Percentiles rank a stretch among this genome's conserved stretches.
These are phyloP conservation scores for Sapayoa aenigma DNA, from an alignment of 2,113 vertebrate genomes.

Conservation along the genomic window DNA sequence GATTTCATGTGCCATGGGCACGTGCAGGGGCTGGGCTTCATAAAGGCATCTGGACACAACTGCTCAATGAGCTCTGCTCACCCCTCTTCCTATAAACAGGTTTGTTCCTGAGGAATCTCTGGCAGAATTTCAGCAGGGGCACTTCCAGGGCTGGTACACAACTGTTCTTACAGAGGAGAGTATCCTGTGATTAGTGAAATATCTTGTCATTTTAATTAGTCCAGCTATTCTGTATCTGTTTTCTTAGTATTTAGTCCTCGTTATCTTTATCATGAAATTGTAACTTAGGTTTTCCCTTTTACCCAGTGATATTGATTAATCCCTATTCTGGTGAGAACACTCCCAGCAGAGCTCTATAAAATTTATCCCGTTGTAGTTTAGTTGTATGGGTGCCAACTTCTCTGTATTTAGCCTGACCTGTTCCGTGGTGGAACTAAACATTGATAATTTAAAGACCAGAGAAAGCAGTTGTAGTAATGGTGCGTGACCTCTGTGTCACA, in stretches of 20 bases:
- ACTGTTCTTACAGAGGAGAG: background rate
- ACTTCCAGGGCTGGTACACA: background rate
- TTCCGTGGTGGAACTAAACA: background rate
- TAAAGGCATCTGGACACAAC: too few relatives aligned
- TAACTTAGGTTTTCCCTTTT: background rate
- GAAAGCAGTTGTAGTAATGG: background rate
- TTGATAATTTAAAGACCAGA: background rate
- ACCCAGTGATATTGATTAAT: background rate
- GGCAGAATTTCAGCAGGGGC: background rate
- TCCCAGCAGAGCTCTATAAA: background rate
- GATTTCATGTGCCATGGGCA: background rate
- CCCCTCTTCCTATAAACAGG: accelerated
- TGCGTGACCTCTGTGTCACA: background rate
- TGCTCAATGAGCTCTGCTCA: too few relatives aligned
- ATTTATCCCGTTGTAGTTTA: background rate
- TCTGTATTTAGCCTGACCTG: background rate
- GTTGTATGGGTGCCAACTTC: background rate
- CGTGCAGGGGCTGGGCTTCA: too few relatives aligned
- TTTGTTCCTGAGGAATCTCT: background rate
- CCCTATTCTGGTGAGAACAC: background rate
- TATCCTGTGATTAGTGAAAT: background rate
- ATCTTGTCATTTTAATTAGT: background rate
- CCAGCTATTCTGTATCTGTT: background rate
- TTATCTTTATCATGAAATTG: background rate
- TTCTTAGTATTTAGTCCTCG: background rate